Evolutionary conservation across 2,797 vertebrate species (phyloP), one percentile per base, ranked within the genome.

Genomic region (Artibeus jamaicensis): DNA sequence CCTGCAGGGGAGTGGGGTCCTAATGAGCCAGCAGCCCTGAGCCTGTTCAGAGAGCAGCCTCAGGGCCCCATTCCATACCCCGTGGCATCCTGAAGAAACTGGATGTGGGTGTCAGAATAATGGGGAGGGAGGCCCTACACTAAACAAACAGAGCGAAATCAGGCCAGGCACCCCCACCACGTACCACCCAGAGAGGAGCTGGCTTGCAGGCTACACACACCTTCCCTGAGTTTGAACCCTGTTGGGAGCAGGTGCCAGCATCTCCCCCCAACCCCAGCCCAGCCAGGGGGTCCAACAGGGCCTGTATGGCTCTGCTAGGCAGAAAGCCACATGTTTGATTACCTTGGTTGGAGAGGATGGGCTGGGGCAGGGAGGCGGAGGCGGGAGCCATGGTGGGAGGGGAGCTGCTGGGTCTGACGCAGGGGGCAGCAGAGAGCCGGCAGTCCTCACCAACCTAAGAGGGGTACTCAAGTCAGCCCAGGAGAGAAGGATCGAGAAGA

Each of bases 271-370:
- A 98, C 91, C 96, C 97, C 97, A 98, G 98, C 96, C 97, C 95
- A 91, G 95, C 97, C 97, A 97, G 96, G 97, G 96, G 97, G 95
- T 98, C 98, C 71, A 81, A 97, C 32, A 81, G 90, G 79, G 34
- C 82, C 59, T 44, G 46, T 96, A 88, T 91, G 96, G 98, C 98
- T 98, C 97, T 96, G 97, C 97, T 97, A 97, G 98, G 98, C 98
- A 99, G 98, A 98, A 98, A 97, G 99, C 99, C 98, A 99, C 99
- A 99, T 98, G 99, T 98, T 98, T 98, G 98, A 99, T 99, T 99
- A 99, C 99, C 99, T 99, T 99, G 99, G 99, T 99, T 99, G 99
- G 99, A 98, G 99, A 98, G 98, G 99, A 99, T 98, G 98, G 99
- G 98, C 98, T 98, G 99, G 98, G 99, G 98, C 98, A 98, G 98